Evolutionary conservation across 2,888 invertebrate species (phyloP).

Genomic region (Selenia dentaria): DNA sequence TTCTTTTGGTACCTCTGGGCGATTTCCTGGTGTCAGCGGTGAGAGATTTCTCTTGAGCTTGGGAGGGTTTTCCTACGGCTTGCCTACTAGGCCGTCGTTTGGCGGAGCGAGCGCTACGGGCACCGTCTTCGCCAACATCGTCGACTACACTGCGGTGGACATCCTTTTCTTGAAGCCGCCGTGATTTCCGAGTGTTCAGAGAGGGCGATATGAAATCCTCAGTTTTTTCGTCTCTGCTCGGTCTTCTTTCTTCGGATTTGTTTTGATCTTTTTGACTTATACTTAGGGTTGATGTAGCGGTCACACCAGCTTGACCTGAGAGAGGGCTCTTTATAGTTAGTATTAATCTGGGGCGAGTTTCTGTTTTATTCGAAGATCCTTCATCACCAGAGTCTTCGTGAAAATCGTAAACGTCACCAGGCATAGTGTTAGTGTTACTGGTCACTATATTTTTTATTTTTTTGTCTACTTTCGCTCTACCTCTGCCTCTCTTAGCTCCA

Average conservation of each 20-base stretch:
- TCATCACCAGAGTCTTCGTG: conserved; percentile 95
- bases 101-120: conserved; percentile 34
- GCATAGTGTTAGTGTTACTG: conserved; percentile 83
- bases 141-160: conserved; percentile 91
- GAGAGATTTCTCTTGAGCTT: conserved; percentile 49
- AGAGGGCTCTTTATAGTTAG: conserved; percentile 92
- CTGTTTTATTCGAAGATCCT: conserved; percentile 71
- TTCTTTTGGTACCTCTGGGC: conserved; percentile 85
- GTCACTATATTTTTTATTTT: conserved; percentile 74
- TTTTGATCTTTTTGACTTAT: conserved; percentile 65
- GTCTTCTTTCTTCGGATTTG: conserved; percentile 55
- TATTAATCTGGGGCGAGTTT: conserved; percentile 89
- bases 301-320: conserved; percentile 66
- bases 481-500: conserved; percentile 75
- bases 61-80: conserved; percentile 51
- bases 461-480: conserved; percentile 80
- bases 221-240: conserved; percentile 70
- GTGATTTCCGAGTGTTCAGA: conserved; percentile 91
- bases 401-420: conserved; percentile 95
- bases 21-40: conserved; percentile 83
- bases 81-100: conserved; percentile 85
- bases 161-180: conserved; percentile 91
- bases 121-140: conserved; percentile 92
- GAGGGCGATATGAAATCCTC: conserved; percentile 87
- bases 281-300: conserved; percentile 69